Conservation (phyloP, 2,888 invertebrate genomes). For the Meliscaeva auricollis region DNA sequence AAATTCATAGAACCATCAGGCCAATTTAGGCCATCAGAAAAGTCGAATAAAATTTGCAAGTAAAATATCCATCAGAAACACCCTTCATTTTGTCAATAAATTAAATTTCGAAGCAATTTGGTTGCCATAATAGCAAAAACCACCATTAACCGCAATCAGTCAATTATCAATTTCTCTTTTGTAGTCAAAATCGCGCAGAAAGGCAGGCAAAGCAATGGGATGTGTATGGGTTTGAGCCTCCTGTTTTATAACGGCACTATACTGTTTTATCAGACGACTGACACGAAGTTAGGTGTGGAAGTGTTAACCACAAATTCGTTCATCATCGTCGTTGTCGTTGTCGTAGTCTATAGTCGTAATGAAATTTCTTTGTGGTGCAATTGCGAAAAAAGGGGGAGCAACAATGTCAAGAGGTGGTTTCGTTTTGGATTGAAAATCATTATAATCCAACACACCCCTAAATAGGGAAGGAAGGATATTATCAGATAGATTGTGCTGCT, state of each 20-base stretch:
- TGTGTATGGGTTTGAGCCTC: conserved; percentile 23
- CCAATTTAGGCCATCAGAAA: conserved; percentile 13
- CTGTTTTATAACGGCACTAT: conserved; percentile 4
- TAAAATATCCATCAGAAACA: conserved; percentile 30
- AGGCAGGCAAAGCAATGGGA: background rate
- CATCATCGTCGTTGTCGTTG: conserved; percentile 40
- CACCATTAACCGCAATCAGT: conserved; percentile 75
- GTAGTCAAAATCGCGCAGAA: conserved; percentile 30
- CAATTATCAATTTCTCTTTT: conserved; percentile 74
- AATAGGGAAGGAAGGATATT: conserved; percentile 21
- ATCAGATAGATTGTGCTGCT: background rate
- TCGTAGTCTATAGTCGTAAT: background rate
- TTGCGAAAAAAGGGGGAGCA: conserved; percentile 26
- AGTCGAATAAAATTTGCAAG: background rate
- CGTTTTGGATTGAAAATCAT: conserved; percentile 58
- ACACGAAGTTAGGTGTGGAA: conserved; percentile 38
- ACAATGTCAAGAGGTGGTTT: conserved; percentile 26
- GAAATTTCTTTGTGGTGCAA: conserved; percentile 39
- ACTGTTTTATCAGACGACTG: background rate
- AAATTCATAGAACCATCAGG: conserved; percentile 28
- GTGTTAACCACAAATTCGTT: conserved; percentile 74
- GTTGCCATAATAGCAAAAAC: conserved; percentile 73
- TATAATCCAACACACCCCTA: conserved; percentile 35
- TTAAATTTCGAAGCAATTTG: conserved; percentile 74
- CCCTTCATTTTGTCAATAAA: conserved; percentile 69